Percentiles rank a stretch among this genome's conserved stretches.
Conservation (phyloP, 2,888 invertebrate species). For the Stictocephala bisonia region DNA sequence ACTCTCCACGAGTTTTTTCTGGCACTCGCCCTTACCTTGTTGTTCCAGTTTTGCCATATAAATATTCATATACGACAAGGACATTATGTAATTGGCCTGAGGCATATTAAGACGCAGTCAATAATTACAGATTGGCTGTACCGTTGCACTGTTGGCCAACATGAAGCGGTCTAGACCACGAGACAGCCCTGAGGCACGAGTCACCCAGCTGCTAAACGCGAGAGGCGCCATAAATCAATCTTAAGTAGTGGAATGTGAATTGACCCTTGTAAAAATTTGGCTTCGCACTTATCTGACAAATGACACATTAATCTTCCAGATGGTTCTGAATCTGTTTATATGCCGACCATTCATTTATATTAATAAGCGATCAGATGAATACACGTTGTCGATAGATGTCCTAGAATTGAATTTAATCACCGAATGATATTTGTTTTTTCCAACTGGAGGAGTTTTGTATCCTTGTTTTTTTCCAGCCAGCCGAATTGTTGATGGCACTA, state of each 20-base stretch:
- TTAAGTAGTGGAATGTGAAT: slow-evolving; percentile 13
- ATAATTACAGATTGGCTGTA: slow-evolving; percentile 34
- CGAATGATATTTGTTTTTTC: no score
- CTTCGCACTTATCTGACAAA: slow-evolving; percentile 16
- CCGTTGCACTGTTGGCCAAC: background rate
- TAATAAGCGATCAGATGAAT: no score
- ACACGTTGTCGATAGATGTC: no score
- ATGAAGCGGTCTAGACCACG: no score
- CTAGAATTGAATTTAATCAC: no score
- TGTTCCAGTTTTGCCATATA: slow-evolving; percentile 37
- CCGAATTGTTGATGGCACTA: no score
- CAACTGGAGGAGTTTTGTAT: no score
- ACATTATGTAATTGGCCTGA: slow-evolving; percentile 19
- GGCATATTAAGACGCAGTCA: slow-evolving; percentile 33
- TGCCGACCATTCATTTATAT: no score
- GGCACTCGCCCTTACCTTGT: background rate
- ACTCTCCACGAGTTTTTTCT: slow-evolving; percentile 30
- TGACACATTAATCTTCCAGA: background rate
- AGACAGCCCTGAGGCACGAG: no score
- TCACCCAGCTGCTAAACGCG: background rate
- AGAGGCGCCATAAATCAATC: slow-evolving; percentile 1
- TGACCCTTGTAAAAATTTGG: background rate
- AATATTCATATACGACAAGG: slow-evolving; percentile 39
- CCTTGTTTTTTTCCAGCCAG: no score
- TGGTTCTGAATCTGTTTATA: no score